Conservation (phyloP, 2,888 invertebrate species). For the Heliconius cydno region DNA sequence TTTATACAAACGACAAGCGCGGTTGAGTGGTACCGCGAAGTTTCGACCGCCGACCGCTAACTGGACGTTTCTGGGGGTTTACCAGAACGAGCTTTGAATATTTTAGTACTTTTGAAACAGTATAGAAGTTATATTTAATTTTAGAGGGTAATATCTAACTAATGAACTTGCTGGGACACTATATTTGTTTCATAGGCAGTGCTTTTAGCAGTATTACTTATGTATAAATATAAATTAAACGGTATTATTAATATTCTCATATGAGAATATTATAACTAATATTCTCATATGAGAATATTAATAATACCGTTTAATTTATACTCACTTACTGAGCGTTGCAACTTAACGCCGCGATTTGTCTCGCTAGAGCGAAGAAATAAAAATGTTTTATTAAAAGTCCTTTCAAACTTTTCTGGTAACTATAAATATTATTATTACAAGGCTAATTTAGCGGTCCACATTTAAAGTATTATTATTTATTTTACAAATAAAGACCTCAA, state of each 20-base stretch:
- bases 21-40: slow-evolving; percentile 49
- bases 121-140: slow-evolving; percentile 29
- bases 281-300: too few relatives aligned
- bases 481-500: not conserved
- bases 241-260: not conserved
- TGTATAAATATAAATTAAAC: not conserved
- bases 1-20: slow-evolving; percentile 17
- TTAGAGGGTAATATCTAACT: slow-evolving; percentile 3
- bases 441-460: not conserved
- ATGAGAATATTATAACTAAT: too few relatives aligned
- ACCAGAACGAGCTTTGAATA: slow-evolving; percentile 56
- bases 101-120: slow-evolving; percentile 34
- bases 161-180: not conserved
- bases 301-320: too few relatives aligned
- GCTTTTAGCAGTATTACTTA: not conserved
- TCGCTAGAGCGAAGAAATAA: not conserved
- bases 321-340: not conserved
- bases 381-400: not conserved
- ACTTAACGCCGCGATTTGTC: not conserved
- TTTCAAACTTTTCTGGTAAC: too few relatives aligned
- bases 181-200: not conserved
- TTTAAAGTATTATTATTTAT: not conserved
- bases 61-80: slow-evolving; percentile 56
- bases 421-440: too few relatives aligned
- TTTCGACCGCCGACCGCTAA: slow-evolving; percentile 54